phyloP scores from a whole-genome alignment of 53 echinoderm and acorn worm species.

The Mesocentrotus franciscanus region DNA sequence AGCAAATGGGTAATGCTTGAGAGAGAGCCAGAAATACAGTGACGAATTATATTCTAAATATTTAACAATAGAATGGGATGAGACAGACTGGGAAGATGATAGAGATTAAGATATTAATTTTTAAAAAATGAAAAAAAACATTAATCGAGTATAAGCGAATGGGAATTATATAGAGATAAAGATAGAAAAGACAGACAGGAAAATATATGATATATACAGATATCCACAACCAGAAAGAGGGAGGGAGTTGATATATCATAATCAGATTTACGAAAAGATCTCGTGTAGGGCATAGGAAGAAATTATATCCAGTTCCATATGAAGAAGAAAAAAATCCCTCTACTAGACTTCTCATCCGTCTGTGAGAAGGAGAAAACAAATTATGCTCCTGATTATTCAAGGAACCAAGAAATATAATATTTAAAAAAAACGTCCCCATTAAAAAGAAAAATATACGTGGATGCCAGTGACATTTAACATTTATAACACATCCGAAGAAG shows the following conservation, averaged over 20 bases:
- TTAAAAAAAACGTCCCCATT: background rate
- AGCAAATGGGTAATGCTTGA: background rate
- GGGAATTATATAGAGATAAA: background rate
- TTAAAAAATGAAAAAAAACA: background rate
- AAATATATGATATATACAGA: too few species aligned
- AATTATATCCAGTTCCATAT: too few species aligned
- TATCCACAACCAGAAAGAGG: too few species aligned
- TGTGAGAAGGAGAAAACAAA: too few species aligned
- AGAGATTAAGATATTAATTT: background rate
- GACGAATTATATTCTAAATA: background rate
- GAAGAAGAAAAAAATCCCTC: too few species aligned
- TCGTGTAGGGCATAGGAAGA: too few species aligned
- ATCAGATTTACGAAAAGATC: too few species aligned
- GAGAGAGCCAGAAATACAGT: background rate
- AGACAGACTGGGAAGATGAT: too few species aligned
- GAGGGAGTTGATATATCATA: too few species aligned
- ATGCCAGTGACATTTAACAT: constrained; percentile 28
- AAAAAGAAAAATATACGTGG: background rate
- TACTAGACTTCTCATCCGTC: too few species aligned
- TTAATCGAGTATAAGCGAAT: background rate
- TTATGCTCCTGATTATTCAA: too few species aligned
- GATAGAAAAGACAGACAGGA: background rate
- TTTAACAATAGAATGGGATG: background rate
- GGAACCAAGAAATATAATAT: too few species aligned
- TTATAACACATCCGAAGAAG: background rate